Base-by-base conservation (phyloP, 2,888 invertebrate genomes). In the Bimastos eiseni region DNA sequence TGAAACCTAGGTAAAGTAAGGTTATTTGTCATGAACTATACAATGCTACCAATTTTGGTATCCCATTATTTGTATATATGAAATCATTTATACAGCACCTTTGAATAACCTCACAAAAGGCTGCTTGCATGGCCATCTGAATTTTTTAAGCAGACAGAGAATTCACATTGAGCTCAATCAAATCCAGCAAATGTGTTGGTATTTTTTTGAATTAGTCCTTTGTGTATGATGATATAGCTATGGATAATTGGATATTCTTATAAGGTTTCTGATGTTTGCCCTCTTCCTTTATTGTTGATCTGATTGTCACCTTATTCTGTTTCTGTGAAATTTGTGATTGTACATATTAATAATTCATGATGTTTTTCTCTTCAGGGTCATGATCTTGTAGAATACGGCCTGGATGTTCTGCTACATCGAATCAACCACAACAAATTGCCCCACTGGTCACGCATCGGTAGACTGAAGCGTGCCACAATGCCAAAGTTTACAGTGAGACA, bases 371-470 rank as follows among this genome's bases (percentile, higher is more conserved):
- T n/a, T n/a, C 92, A 96, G 96, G 99, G 99, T 0, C 98, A 99
- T 94, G 99, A 99, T 95, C 96, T 98, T 88, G 96, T 97, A 93
- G 97, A 97, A 49, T 98, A 97, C 95, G 98, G 98, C 94, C 96
- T 99, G 91, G 97, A 98, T 93, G 96, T 98, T 4, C 96, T 99
- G n/a, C 96, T 98, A 89, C 97, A 98, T 91, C 97, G 98, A 92
- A 96, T 98, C 91, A 95, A 96, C 91, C 96, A 96, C 37, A 95
- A 96, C 93, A 97, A 97, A 94, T 97, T 98, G 90, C 96, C 97
- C 0, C 97, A 97, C 93, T 99, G 98, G 98, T 98, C 98, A 30
- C 96, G 98, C 92, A 95, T 99, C 89, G 98, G 99, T 0, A 96
- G 98, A 86, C 95, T 99, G 3, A 97, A 97, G 93, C 96, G 98